Evolutionary conservation across 2,113 vertebrate species (phyloP).

Genomic region (Puffinus mauretanicus): DNA sequence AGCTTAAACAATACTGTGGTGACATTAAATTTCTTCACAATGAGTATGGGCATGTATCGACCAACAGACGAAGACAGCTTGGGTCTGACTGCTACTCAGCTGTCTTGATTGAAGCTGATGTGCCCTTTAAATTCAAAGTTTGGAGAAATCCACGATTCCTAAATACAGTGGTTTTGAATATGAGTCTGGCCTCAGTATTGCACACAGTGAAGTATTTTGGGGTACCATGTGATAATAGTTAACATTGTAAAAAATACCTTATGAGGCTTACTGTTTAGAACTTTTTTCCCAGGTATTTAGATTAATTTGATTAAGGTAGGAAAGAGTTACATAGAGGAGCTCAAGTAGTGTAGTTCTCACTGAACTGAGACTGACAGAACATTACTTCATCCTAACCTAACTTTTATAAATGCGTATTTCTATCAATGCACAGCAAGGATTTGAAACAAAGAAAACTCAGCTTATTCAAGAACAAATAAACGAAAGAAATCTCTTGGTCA

Average conservation of each 20-base stretch:
- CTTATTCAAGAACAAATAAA: background rate
- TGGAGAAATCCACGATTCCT: background rate
- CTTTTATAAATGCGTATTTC: background rate
- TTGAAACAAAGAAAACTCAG: background rate
- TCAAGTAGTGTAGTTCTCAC: background rate
- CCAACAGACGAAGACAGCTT: background rate
- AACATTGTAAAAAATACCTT: background rate
- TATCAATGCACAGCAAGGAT: background rate
- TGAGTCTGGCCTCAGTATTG: background rate
- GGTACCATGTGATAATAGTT: background rate
- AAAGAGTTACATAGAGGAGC: background rate
- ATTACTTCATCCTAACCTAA: background rate
- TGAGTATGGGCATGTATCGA: background rate
- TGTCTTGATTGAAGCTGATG: background rate
- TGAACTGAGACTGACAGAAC: background rate
- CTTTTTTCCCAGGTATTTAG: background rate
- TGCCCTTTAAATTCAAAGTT: background rate
- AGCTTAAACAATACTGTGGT: background rate
- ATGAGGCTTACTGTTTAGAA: background rate
- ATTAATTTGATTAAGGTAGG: background rate
- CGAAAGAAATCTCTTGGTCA: background rate
- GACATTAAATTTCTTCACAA: background rate
- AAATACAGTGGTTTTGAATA: background rate
- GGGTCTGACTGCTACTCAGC: background rate
- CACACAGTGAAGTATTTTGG: background rate